phyloP scores from a whole-genome alignment of 2,113 vertebrate genomes.

The Etia nguti region DNA sequence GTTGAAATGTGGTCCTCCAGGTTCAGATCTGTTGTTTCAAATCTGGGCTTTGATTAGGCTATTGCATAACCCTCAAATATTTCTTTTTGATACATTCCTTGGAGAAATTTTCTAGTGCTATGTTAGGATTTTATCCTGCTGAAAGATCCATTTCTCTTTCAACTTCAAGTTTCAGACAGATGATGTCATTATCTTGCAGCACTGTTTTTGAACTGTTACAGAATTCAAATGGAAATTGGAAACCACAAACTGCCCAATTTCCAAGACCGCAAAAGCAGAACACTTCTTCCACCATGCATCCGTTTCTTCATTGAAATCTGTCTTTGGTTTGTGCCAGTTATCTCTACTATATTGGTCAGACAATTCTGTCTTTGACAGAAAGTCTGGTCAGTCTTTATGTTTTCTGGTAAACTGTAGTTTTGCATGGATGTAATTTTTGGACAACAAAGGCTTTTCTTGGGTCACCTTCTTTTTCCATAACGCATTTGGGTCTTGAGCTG shows the following conservation, averaged over 20 bases:
- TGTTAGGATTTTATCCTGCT: neutral
- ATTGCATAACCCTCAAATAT: neutral
- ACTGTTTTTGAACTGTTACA: neutral
- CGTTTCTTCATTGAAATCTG: neutral
- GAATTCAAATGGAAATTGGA: neutral
- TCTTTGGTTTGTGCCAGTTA: neutral
- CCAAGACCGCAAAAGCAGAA: neutral
- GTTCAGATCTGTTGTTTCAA: neutral
- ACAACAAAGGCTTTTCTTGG: neutral
- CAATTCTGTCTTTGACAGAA: neutral
- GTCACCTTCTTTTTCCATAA: neutral
- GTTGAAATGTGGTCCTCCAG: neutral
- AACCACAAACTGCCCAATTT: neutral
- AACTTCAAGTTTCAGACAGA: neutral
- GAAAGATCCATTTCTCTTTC: neutral
- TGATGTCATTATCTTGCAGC: neutral
- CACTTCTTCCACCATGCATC: neutral
- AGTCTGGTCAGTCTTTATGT: neutral
- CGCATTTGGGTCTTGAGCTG: neutral
- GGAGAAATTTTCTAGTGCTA: neutral
- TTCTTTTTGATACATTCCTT: neutral
- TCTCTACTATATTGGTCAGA: neutral
- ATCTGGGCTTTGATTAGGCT: neutral
- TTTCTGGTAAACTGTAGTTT: neutral
- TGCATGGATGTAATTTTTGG: neutral